Evolutionary conservation across 2,888 invertebrate species (phyloP), one percentile per base, ranked within the genome.

Genomic region (Rhagonycha fulva): DNA sequence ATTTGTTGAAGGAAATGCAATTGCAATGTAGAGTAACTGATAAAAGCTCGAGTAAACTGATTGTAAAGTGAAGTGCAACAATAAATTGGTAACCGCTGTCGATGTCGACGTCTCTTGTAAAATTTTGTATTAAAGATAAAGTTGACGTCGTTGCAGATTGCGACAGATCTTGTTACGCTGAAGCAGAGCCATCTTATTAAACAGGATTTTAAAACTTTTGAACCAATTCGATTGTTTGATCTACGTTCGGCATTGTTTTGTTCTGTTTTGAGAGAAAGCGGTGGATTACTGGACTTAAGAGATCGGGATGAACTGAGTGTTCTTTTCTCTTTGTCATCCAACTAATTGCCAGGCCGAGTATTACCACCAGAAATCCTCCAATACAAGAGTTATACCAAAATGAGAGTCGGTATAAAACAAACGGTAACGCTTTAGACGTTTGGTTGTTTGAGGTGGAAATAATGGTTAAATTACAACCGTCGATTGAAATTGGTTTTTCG

Each of bases 331-430:
- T 91, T 0, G 91, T 91, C 66, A 92, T 81, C 80, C 91, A 91
- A 82, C 93, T 93, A 85, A 92, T 91, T 11, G 91, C 86, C 4
- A 92, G 87, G 0, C 92, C 92, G 9, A 93, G 89, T 4, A 92
- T 84, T 1, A 93, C 87, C 0, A 91, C 90, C 0, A 91, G 88
- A 0, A 91, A 81, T 0, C 90, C 90, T 0, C 93, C 94, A 3
- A 92, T 89, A 12, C 91, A 87, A 0, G 92, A 91, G 82, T 93
- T 93, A 87, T 93, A 94, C 79, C 93, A 91, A 86, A 93, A 93
- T 0, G 93, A 92, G 74, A 94, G 88, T 14, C 90, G 88, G 86
- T 92, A 94, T 4, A 94, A 85, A 32, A 90, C 88, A 76, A 90
- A 89, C 3, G 84, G 90, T 63, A 72, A n/a, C 7, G n/a, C 14